Base-by-base conservation (phyloP, 2,113 vertebrate species). In the Dolichotis patagonum region DNA sequence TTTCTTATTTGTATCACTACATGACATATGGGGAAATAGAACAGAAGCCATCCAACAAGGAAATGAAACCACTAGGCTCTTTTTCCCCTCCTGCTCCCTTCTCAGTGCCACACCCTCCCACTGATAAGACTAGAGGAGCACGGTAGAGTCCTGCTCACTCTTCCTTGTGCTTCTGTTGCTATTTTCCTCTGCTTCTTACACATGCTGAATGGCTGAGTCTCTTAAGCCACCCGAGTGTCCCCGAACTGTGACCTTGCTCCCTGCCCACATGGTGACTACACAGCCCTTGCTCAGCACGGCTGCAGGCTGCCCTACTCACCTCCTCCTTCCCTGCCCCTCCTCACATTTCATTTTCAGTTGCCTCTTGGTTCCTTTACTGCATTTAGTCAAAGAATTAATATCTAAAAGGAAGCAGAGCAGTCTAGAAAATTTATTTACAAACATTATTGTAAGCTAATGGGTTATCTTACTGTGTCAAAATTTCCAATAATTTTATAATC, bases 371-470 rank as follows among this genome's bases (percentile, higher is more conserved):
- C 49, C 63, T 62, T 56, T 43, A 52, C 62, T 65, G 63, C 75
- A n/a, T 62, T 30, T 28, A 69, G 65, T 52, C 49, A 69, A 75
- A 85, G 12, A 30, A 69, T 12, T 63, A 85, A 78, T 49, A 52
- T 69, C 19, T 60, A 83, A 46, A 96, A 86, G 26, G 65, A 49
- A 81, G 30, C 5, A 54, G 38, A 85, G 43, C 84, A 30, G 73
- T 77, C 58, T 62, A 43, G 35, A 94, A 81, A 85, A 32, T 90
- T 67, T 35, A 91, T 81, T 84, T 88, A 30, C 17, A 95, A 93
- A 62, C 10, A 80, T 88, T 83, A 58, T 54, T 88, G 30, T 81
- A 65, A 93, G 58, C 14, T 49, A 85, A 78, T 80, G 14, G 24
- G 41, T 73, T 63, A 85, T 24, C 10, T 71, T 91, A 26, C 30